These are phyloP conservation scores for Rhyacophila brunnea DNA, from an alignment of 1,140 invertebrate species.

Conservation along the genomic window DNA sequence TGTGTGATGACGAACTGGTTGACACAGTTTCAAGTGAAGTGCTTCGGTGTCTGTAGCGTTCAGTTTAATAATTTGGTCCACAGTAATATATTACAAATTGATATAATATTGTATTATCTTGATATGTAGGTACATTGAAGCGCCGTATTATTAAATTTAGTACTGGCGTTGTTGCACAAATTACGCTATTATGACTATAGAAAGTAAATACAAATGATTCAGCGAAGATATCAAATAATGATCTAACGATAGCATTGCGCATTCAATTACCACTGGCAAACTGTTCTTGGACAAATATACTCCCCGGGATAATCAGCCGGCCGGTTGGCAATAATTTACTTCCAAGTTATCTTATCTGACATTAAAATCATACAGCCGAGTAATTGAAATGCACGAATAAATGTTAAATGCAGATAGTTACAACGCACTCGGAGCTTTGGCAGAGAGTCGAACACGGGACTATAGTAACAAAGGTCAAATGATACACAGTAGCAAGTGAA, in stretches of 20 bases:
- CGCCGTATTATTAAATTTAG: too few relatives aligned
- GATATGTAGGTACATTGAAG: too few relatives aligned
- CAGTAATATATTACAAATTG: too few relatives aligned
- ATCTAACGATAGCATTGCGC: constrained; percentile 16
- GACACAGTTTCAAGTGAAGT: too few relatives aligned
- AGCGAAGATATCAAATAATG: constrained; percentile 21
- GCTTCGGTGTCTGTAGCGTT: too few relatives aligned
- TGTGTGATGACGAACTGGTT: too few relatives aligned
- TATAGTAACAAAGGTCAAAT: neutral
- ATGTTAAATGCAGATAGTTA: constrained; percentile 29
- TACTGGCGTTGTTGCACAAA: too few relatives aligned
- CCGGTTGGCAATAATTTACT: constrained; percentile 22
- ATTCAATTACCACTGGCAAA: constrained; percentile 20
- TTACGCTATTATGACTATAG: too few relatives aligned
- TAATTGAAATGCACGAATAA: constrained; percentile 34
- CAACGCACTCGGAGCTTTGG: constrained; percentile 7
- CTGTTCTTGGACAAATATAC: constrained; percentile 24
- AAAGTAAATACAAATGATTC: constrained; percentile 8
- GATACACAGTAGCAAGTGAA: neutral
- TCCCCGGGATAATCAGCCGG: constrained; percentile 12
- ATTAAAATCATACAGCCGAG: constrained; percentile 27
- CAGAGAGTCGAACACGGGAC: neutral
- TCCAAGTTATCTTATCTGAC: constrained; percentile 27
- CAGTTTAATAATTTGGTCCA: too few relatives aligned
- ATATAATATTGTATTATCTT: too few relatives aligned